Conservation (phyloP, 2,797 vertebrate species). For the Callimico goeldii region DNA sequence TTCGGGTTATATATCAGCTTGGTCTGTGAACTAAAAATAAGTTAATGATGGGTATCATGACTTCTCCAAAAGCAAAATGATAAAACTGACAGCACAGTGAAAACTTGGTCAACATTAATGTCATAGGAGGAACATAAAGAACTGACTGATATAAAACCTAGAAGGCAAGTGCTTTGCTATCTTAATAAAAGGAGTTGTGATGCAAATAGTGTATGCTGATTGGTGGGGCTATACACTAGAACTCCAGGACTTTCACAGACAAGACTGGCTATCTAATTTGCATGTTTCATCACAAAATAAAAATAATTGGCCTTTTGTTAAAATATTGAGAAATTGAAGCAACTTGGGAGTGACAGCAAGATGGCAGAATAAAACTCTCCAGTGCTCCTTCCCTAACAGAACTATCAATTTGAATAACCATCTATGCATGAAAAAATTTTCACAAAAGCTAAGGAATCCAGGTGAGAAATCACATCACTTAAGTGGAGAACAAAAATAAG, state of each 20-base stretch:
- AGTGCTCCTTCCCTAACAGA: background rate
- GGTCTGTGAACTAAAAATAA: slow-evolving; percentile 69
- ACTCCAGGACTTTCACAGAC: background rate
- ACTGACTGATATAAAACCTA: background rate
- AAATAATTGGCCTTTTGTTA: background rate
- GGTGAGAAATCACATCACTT: background rate
- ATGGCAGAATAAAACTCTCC: background rate
- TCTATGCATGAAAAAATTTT: background rate
- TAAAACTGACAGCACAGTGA: slow-evolving; percentile 22
- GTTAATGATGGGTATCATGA: slow-evolving; percentile 44
- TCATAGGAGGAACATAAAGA: background rate
- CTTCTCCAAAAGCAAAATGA: slow-evolving; percentile 52
- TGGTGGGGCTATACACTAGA: background rate
- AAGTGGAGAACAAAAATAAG: background rate
- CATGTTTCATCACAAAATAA: background rate
- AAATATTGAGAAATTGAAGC: background rate
- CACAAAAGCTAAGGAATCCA: background rate
- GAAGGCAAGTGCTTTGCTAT: background rate
- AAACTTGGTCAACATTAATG: background rate
- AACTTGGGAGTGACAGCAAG: background rate
- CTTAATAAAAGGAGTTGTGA: background rate
- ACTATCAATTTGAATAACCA: background rate
- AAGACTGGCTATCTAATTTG: background rate
- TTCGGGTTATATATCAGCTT: slow-evolving; percentile 52
- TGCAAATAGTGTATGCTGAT: background rate